Evolutionary conservation across 2,797 vertebrate genomes (phyloP).

Genomic region (Sebastolobus altivelis): DNA sequence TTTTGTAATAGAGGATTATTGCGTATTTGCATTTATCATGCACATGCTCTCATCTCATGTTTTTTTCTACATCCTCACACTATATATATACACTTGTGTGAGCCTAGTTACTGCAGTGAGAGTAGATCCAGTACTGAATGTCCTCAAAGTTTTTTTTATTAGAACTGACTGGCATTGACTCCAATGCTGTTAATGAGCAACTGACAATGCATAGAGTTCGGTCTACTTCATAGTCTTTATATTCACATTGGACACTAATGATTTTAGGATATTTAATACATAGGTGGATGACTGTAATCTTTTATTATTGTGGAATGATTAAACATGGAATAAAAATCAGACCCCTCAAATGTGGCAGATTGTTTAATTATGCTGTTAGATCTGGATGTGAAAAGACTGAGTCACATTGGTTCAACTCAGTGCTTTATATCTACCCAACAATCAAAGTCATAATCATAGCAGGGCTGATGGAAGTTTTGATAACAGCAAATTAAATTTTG

Average conservation of each 20-base stretch:
- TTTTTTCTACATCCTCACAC: background rate
- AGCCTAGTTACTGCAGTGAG: background rate
- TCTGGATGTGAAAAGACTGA: constrained; percentile 8
- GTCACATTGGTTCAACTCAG: background rate
- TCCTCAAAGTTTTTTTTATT: constrained; percentile 5
- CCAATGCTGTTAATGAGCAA: constrained; percentile 31
- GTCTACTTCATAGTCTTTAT: background rate
- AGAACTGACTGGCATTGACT: constrained; percentile 30
- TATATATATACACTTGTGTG: background rate
- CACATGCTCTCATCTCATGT: background rate
- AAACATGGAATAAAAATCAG: background rate
- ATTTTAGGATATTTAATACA: background rate
- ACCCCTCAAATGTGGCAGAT: background rate
- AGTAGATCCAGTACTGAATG: constrained; percentile 7
- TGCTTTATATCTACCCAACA: background rate
- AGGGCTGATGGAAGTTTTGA: background rate
- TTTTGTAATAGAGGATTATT: constrained; percentile 1
- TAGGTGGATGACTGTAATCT: background rate
- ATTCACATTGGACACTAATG: background rate
- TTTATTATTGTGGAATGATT: background rate
- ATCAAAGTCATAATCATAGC: background rate
- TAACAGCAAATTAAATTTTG: constrained; percentile 11
- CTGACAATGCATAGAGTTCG: background rate
- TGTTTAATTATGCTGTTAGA: background rate
- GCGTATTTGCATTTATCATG: background rate